Evolutionary conservation across 2,888 invertebrate genomes (phyloP).

Genomic region (Caenorhabditis sinica): DNA sequence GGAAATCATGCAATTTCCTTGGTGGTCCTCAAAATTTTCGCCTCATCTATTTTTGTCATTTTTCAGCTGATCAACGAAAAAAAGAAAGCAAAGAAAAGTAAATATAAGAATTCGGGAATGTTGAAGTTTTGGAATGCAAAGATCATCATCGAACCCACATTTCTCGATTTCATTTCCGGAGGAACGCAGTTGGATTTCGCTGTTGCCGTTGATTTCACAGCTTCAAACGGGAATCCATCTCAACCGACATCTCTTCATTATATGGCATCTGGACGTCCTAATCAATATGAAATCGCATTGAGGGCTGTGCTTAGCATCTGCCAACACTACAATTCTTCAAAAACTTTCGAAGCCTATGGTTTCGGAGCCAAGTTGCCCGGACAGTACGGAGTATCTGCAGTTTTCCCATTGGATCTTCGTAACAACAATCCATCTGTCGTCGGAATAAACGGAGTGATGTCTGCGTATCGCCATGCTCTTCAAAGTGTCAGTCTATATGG

Average conservation of each 20-base stretch:
- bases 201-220: slow-evolving; percentile 86
- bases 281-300: slow-evolving; percentile 85
- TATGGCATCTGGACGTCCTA: slow-evolving; percentile 84
- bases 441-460: slow-evolving; percentile 86
- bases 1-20: background rate
- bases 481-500: slow-evolving; percentile 85
- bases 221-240: slow-evolving; percentile 85
- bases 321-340: slow-evolving; percentile 83
- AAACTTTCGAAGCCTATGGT: slow-evolving; percentile 86
- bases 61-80: slow-evolving; percentile 85
- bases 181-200: slow-evolving; percentile 85
- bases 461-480: slow-evolving; percentile 86
- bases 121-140: slow-evolving; percentile 82
- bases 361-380: slow-evolving; percentile 86
- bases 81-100: slow-evolving; percentile 85
- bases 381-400: slow-evolving; percentile 85
- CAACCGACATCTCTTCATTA: slow-evolving; percentile 84
- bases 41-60: background rate
- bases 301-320: slow-evolving; percentile 78
- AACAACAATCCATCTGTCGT: slow-evolving; percentile 78
- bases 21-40: background rate
- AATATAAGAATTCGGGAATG: slow-evolving; percentile 85
- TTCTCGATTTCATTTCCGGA: slow-evolving; percentile 87
- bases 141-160: slow-evolving; percentile 84
- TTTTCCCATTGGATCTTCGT: slow-evolving; percentile 84